Evolutionary conservation across 1,140 invertebrate genomes (phyloP).

Genomic region (Adoxophyes honmai): DNA sequence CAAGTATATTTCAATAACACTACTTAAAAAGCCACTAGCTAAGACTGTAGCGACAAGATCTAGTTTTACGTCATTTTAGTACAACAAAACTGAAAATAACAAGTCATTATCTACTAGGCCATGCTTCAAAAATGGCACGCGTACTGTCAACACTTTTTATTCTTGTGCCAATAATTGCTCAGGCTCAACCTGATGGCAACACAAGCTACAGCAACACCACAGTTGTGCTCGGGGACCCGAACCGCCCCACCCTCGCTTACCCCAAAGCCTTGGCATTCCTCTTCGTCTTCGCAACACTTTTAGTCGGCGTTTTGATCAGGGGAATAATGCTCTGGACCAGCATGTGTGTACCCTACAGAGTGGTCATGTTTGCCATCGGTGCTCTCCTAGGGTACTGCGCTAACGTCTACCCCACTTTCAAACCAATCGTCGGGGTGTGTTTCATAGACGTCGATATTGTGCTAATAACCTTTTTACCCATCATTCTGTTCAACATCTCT

Average conservation of each 20-base stretch:
- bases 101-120: not conserved
- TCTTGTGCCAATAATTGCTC: not conserved
- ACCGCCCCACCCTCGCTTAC: conserved; percentile 39
- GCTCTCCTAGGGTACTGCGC: conserved; percentile 52
- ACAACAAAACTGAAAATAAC: too few relatives aligned
- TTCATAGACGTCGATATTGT: conserved; percentile 53
- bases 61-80: too few relatives aligned
- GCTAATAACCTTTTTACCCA: conserved; percentile 45
- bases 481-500: conserved; percentile 54
- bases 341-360: conserved; percentile 50
- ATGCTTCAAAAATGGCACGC: not conserved
- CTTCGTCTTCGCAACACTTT: conserved; percentile 50
- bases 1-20: too few relatives aligned
- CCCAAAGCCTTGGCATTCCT: conserved; percentile 44
- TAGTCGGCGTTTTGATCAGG: conserved; percentile 53
- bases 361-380: conserved; percentile 58
- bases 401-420: conserved; percentile 41
- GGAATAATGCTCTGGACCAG: conserved; percentile 48
- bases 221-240: conserved; percentile 34
- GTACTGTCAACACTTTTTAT: not conserved
- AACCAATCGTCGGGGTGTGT: conserved; percentile 50
- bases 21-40: too few relatives aligned
- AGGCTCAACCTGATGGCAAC: not conserved
- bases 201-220: not conserved
- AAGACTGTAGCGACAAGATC: too few relatives aligned